Conservation (phyloP, 2,797 vertebrate genomes). For the Eutrigla gurnardus region DNA sequence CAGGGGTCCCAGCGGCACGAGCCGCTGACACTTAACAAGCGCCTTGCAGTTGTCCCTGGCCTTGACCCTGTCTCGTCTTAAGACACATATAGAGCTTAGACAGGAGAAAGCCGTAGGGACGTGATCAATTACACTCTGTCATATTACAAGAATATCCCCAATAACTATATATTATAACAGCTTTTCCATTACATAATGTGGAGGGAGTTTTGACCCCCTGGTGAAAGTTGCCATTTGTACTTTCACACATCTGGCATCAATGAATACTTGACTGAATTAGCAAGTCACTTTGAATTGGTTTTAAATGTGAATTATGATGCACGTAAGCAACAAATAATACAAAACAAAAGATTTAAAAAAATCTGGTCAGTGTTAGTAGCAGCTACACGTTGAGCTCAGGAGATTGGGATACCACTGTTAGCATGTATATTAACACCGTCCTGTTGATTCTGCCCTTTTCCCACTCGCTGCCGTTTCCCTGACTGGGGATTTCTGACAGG, state of each 20-base stretch:
- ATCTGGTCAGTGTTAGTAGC: neutral
- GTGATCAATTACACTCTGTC: constrained; percentile 74
- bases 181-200: constrained; percentile 58
- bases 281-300: constrained; percentile 9
- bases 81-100: constrained; percentile 68
- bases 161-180: constrained; percentile 33
- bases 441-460: constrained; percentile 45
- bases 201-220: neutral
- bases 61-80: constrained; percentile 81
- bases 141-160: constrained; percentile 64
- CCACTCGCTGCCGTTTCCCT: constrained; percentile 38
- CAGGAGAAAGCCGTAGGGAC: constrained; percentile 62
- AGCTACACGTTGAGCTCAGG: constrained; percentile 1
- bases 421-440: constrained; percentile 21
- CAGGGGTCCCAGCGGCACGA: constrained; percentile 82
- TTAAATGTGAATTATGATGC: neutral
- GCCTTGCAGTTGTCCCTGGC: constrained; percentile 81
- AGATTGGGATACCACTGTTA: constrained; percentile 24
- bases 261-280: neutral
- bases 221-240: neutral
- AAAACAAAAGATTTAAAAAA: neutral
- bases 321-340: neutral
- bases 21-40: constrained; percentile 84
- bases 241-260: neutral
- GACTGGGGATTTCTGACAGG: constrained; percentile 47